phyloP scores from a whole-genome alignment of 2,113 vertebrate species.

The Globicephala melas region DNA sequence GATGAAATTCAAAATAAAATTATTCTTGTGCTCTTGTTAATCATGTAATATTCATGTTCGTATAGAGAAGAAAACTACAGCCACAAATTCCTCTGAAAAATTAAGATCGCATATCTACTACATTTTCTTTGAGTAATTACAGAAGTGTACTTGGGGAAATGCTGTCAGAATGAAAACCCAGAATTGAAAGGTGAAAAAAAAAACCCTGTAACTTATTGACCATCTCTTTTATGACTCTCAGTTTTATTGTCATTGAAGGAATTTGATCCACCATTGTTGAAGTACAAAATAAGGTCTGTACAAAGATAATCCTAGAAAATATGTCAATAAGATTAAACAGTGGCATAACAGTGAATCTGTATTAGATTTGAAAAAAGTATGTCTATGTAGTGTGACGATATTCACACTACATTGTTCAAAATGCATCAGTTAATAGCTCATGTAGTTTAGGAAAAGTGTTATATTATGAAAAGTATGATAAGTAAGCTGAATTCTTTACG shows the following conservation, averaged over 20 bases:
- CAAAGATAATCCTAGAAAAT: constrained; percentile 72
- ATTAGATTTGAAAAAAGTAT: neutral
- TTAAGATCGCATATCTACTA: constrained; percentile 34
- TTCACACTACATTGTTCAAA: neutral
- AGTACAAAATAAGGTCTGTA: constrained; percentile 53
- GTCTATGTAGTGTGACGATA: neutral
- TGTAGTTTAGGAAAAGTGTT: neutral
- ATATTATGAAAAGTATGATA: neutral
- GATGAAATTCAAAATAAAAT: constrained; percentile 73
- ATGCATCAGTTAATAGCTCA: neutral
- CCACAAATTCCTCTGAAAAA: constrained; percentile 59
- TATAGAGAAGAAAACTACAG: constrained; percentile 60
- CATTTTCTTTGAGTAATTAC: constrained; percentile 62
- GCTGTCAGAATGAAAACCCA: constrained; percentile 64
- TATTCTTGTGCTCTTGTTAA: constrained; percentile 64
- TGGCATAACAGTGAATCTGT: constrained; percentile 35
- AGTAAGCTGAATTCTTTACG: neutral
- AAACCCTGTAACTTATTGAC: constrained; percentile 54
- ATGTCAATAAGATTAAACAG: constrained; percentile 58
- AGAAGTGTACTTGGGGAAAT: constrained; percentile 69
- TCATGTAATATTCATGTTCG: constrained; percentile 51
- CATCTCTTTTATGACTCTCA: constrained; percentile 63
- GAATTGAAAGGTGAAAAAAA: constrained; percentile 32
- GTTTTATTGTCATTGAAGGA: constrained; percentile 72
- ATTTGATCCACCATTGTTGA: constrained; percentile 65